These are phyloP conservation scores for Halisarca cf. caerulea DNA, from an alignment of 37 sponge, comb jelly and placozoan species.

Conservation along the genomic window DNA sequence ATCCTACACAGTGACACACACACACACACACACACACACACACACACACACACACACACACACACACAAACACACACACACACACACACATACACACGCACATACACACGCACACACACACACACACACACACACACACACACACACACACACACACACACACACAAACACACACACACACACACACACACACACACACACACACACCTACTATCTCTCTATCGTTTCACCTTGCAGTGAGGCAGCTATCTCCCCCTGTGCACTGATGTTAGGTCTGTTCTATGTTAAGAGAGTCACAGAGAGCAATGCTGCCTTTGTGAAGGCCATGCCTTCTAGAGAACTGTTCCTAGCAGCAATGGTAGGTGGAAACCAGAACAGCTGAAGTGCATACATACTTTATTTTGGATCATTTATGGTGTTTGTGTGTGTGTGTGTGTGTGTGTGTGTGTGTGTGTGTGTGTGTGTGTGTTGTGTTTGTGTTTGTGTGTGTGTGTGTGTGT, in stretches of 20 bases:
- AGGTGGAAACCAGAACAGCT: background rate
- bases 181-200: background rate
- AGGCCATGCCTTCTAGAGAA: conserved; percentile 40
- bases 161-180: background rate
- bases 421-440: background rate
- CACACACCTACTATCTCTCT: background rate
- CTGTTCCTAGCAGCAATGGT: conserved; percentile 75
- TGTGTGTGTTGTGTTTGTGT: background rate
- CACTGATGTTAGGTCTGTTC: conserved; percentile 66
- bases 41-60: conserved; percentile 28
- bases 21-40: conserved; percentile 12
- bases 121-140: conserved; percentile 27
- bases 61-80: conserved; percentile 23
- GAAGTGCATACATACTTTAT: background rate
- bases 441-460: background rate
- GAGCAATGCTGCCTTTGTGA: conserved; percentile 49
- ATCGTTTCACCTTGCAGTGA: conserved; percentile 37
- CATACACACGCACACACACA: conserved; percentile 7
- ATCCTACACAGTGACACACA: too few species aligned
- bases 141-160: conserved; percentile 41
- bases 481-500: background rate
- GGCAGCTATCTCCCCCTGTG: conserved; percentile 69
- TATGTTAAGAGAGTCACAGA: conserved; percentile 63
- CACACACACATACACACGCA: too few species aligned
- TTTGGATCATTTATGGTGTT: background rate